Conservation (phyloP, 2,797 vertebrate genomes). For the Euphonia xanthogaster region DNA sequence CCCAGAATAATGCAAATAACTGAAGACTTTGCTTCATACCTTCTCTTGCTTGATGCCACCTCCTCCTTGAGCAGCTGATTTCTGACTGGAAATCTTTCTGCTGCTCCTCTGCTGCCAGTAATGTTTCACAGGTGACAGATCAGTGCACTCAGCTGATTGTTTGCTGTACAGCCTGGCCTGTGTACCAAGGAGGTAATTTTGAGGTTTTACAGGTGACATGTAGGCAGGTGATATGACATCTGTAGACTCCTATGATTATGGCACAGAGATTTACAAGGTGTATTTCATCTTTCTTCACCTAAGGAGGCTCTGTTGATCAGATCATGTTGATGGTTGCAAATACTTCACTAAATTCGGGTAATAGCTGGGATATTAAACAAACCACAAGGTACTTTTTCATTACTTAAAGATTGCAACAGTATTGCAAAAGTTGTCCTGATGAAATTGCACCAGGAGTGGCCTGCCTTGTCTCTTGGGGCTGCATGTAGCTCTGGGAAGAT, state of each 20-base stretch:
- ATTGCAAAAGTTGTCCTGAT: background rate
- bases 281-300: background rate
- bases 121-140: background rate
- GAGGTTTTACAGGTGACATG: background rate
- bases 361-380: background rate
- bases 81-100: background rate
- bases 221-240: background rate
- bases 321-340: background rate
- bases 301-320: background rate
- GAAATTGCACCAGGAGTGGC: background rate
- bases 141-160: rapidly evolving
- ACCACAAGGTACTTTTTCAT: background rate
- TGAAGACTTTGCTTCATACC: background rate
- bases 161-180: background rate
- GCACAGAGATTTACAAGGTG: background rate
- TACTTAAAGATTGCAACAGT: background rate
- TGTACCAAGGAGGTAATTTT: background rate
- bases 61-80: background rate
- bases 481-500: background rate
- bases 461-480: background rate
- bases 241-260: background rate
- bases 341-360: background rate
- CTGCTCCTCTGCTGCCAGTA: background rate
- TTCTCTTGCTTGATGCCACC: background rate
- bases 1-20: background rate